Evolutionary conservation across 1,140 invertebrate genomes (phyloP).

Genomic region (Drosophila repletoides): DNA sequence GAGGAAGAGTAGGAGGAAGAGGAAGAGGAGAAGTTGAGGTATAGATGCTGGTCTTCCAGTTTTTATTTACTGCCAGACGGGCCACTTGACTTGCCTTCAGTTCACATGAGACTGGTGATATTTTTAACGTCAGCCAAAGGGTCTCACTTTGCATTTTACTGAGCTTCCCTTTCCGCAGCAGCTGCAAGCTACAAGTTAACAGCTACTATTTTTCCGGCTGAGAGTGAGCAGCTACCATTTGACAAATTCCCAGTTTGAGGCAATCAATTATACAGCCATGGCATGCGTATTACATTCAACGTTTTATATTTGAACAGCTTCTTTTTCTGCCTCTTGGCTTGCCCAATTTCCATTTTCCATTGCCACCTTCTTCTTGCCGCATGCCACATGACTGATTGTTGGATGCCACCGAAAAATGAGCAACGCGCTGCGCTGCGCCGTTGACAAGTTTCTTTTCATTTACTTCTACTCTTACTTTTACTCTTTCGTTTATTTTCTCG

Average conservation of each 20-base stretch:
- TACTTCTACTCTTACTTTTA: too few relatives aligned
- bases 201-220: constrained; percentile 10
- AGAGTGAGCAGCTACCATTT: constrained; percentile 6
- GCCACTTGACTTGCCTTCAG: constrained; percentile 10
- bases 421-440: constrained; percentile 46
- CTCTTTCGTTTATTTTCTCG: too few relatives aligned
- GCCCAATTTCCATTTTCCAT: neutral
- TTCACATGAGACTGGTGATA: constrained; percentile 37
- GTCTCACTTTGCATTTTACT: constrained; percentile 49
- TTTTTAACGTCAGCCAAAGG: constrained; percentile 47
- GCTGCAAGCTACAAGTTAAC: constrained; percentile 7
- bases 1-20: neutral
- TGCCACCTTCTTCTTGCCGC: neutral
- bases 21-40: neutral
- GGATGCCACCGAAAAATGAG: constrained; percentile 32
- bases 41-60: constrained; percentile 10
- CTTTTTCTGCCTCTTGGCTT: neutral
- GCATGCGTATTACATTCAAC: constrained; percentile 55
- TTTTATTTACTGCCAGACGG: constrained; percentile 60
- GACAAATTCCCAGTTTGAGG: constrained; percentile 16
- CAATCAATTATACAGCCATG: constrained; percentile 69
- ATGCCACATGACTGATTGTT: constrained; percentile 48
- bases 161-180: neutral
- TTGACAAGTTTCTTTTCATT: constrained; percentile 58
- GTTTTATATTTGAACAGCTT: constrained; percentile 45